Percentiles rank a stretch among this genome's conserved stretches.
Evolutionary conservation across 2,888 invertebrate genomes (phyloP).

Genomic region (Pharmacophagus antenor): DNA sequence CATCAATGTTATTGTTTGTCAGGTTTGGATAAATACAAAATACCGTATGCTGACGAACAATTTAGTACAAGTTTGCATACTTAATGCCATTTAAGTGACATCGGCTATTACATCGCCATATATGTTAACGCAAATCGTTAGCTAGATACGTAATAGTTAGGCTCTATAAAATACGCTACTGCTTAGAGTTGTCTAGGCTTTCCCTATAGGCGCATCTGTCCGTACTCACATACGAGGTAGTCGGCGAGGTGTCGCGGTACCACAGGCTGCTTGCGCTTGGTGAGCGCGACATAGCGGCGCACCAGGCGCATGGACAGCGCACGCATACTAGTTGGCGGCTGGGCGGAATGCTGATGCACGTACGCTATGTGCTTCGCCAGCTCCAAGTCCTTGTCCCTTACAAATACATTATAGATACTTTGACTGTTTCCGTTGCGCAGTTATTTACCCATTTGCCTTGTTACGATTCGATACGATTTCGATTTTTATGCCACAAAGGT

Average conservation of each 20-base stretch:
- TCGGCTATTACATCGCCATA: no score
- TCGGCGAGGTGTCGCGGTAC: conserved; percentile 94
- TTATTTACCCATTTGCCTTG: no score
- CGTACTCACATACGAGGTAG: conserved; percentile 87
- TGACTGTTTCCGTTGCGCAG: not conserved
- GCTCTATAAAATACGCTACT: no score
- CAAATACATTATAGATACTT: not conserved
- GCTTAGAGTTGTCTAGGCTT: not conserved
- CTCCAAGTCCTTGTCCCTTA: conserved; percentile 85
- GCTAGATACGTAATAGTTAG: no score
- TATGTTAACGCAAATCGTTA: no score
- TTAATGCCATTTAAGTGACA: no score
- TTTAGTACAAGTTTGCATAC: no score
- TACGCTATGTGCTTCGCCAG: conserved; percentile 98
- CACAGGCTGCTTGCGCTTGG: conserved; percentile 92
- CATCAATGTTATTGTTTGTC: no score
- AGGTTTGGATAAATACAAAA: no score
- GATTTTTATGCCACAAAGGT: no score
- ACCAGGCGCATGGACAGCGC: conserved; percentile 95
- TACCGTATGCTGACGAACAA: no score
- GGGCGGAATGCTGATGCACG: conserved; percentile 94
- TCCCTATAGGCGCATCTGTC: not conserved
- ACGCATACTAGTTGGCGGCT: conserved; percentile 89
- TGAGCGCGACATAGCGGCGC: conserved; percentile 94
- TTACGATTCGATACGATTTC: no score